Percentiles rank a stretch among this genome's conserved stretches.
Evolutionary conservation across 1,140 invertebrate genomes (phyloP).

Genomic region (Lepidostoma basale): DNA sequence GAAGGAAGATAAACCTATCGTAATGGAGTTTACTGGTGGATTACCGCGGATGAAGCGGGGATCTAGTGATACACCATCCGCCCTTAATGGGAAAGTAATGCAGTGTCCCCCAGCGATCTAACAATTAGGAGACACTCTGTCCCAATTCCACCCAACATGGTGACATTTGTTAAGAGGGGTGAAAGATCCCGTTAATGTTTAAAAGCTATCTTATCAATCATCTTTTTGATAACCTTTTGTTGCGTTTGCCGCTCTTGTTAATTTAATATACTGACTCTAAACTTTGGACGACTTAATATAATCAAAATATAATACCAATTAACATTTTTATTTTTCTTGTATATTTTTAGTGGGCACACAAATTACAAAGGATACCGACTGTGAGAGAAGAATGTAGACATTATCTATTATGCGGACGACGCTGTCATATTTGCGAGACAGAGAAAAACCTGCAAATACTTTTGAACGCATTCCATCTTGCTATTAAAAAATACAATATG

Average conservation of each 20-base stretch:
- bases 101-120: background rate
- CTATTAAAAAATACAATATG: too few relatives aligned
- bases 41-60: background rate
- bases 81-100: background rate
- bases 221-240: background rate
- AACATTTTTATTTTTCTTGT: too few relatives aligned
- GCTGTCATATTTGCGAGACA: too few relatives aligned
- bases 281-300: too few relatives aligned
- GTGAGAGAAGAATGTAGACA: too few relatives aligned
- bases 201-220: background rate
- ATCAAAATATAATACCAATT: constrained; percentile 10
- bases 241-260: too few relatives aligned
- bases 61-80: background rate
- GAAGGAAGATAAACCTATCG: background rate
- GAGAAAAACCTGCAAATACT: too few relatives aligned
- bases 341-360: too few relatives aligned
- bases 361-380: too few relatives aligned
- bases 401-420: too few relatives aligned
- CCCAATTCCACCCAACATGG: constrained; percentile 10
- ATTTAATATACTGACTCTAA: background rate
- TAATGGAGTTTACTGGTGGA: constrained; percentile 14
- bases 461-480: too few relatives aligned
- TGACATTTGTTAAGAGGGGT: constrained; percentile 9
- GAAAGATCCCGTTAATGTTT: background rate
- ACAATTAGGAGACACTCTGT: constrained; percentile 13